Percentiles rank a stretch among this genome's conserved stretches.
These are phyloP conservation scores for Homalodisca vitripennis DNA, from an alignment of 1,140 invertebrate genomes.

Conservation along the genomic window DNA sequence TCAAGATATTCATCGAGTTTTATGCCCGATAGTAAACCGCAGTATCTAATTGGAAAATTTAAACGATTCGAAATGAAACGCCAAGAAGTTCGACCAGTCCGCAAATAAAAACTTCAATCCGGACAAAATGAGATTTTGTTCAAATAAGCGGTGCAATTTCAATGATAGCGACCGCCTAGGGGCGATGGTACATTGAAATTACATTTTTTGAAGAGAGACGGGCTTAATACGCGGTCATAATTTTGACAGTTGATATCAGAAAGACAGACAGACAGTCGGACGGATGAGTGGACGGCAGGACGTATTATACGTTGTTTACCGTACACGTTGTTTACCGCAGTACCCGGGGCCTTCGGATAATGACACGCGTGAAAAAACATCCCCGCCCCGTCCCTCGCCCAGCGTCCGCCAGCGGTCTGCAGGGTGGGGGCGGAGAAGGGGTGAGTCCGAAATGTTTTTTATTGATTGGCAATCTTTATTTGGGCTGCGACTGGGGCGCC, in stretches of 20 bases:
- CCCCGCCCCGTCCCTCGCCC: background rate
- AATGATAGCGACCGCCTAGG: background rate
- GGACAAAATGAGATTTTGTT: constrained; percentile 13
- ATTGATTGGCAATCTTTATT: constrained; percentile 27
- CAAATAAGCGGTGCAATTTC: background rate
- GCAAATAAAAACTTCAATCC: constrained; percentile 21
- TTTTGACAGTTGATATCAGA: background rate
- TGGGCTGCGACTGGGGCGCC: constrained; percentile 23
- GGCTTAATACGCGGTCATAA: constrained; percentile 8
- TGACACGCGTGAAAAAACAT: constrained; percentile 22
- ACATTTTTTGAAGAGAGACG: background rate
- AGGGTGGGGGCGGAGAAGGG: background rate
- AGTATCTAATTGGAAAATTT: too few species aligned
- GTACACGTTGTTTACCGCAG: constrained; percentile 15
- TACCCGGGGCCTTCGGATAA: constrained; percentile 4
- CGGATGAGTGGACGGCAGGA: constrained; percentile 16
- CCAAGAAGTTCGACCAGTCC: background rate
- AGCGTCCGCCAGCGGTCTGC: background rate
- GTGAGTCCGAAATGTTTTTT: constrained; percentile 23
- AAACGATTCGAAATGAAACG: background rate
- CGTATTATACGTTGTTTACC: constrained; percentile 25
- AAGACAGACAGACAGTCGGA: constrained; percentile 20
- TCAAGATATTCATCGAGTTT: too few species aligned
- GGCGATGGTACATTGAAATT: background rate
- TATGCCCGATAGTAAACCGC: too few species aligned